Conservation (phyloP, 2,888 invertebrate species). For the Agapostemon virescens region DNA sequence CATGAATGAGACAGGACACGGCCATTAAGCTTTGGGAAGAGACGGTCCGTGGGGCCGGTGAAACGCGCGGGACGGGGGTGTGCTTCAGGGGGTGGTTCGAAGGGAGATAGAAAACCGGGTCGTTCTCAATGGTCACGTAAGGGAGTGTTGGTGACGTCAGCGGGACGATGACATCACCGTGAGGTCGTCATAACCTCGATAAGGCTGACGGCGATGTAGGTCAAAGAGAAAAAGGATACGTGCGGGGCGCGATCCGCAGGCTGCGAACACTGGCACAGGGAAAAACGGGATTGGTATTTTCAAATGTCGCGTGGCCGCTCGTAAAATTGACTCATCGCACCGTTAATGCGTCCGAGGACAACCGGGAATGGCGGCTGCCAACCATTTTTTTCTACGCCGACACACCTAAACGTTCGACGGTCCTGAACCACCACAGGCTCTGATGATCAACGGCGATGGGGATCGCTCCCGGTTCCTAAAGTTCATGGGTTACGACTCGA, state of each 20-base stretch:
- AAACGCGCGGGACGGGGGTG: slow-evolving; percentile 30
- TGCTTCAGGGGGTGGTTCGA: slow-evolving; percentile 48
- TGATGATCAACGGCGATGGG: background rate
- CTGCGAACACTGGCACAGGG: background rate
- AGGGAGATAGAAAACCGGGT: slow-evolving; percentile 65
- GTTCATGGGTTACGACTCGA: background rate
- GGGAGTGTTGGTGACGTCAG: slow-evolving; percentile 72
- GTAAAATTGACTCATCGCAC: slow-evolving; percentile 44
- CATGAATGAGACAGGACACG: slow-evolving; percentile 74
- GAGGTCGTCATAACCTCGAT: slow-evolving; percentile 67
- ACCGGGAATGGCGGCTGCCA: slow-evolving; percentile 13
- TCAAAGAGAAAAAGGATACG: slow-evolving; percentile 37
- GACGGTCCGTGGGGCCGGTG: slow-evolving; percentile 32
- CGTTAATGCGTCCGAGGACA: slow-evolving; percentile 7
- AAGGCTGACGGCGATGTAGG: slow-evolving; percentile 46
- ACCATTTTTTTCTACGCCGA: background rate
- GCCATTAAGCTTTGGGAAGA: slow-evolving; percentile 74
- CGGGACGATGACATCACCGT: slow-evolving; percentile 71
- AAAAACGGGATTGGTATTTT: slow-evolving; percentile 23
- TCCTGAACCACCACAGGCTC: background rate
- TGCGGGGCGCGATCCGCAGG: background rate
- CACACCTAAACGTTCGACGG: background rate
- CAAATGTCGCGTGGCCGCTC: slow-evolving; percentile 37
- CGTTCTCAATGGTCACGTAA: slow-evolving; percentile 74
- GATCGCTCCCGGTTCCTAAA: background rate